Base-by-base conservation (phyloP, 2,888 invertebrate genomes). In the Unio delphinus region DNA sequence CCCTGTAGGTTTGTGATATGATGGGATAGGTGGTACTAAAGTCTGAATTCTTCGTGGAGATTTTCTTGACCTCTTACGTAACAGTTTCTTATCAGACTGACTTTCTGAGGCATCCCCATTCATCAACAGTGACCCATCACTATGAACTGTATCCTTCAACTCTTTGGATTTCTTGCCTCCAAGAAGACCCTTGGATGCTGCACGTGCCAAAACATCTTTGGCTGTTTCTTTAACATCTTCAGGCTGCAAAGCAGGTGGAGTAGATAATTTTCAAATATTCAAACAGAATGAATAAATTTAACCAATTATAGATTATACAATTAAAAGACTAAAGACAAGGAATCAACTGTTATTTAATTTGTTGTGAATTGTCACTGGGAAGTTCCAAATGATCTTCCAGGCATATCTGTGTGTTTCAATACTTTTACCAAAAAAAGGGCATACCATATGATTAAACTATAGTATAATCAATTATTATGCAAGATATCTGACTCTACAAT, bases 211-310 rank as follows among this genome's bases (percentile, higher is more conserved):
- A 55, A 86, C 78, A 73, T 84, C 85, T 64, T 82, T 81, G 30
- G 85, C 85, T n/a, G 84, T 79, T 56, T 87, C 86, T 63, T 86
- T 86, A 8, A 81, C 73, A 66, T 88, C 86, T 70, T 85, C 83
- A 64, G 86, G 85, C 88, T 88, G 73, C 8, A 74, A 26, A 65
- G 34, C 45, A 15, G 45, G 15, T 45, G 11, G 45, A 45, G 3
- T 45, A 45, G 45, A 45, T 45, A 15, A 45, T 45, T 45, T 15
- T 45, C 45, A 45, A 45, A 45, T 15, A 15, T 45, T 15, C 45
- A 45, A 11, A 45, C 45, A 45, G 45, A 45, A 45, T 45, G 45
- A 45, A 45, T 45, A 45, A 45, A 45, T 45, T 2, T 45, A 45
- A 45, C 45, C 15, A 45, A 45, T 15, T 15, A 45, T 45, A 15